Conservation (phyloP, 2,888 invertebrate species). For the Tryphoninae sp. region DNA sequence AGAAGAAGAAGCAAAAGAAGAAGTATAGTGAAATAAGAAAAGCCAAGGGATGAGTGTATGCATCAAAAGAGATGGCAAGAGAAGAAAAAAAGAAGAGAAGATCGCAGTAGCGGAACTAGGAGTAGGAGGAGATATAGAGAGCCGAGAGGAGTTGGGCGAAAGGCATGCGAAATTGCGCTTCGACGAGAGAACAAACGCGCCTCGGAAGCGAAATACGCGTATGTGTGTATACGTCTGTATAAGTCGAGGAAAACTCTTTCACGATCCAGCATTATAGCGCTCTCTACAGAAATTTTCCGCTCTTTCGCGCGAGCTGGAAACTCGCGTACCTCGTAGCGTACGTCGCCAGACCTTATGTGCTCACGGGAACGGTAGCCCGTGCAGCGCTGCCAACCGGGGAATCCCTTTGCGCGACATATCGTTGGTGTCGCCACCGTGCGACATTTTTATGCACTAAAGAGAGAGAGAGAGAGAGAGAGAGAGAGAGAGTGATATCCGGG, state of each 20-base stretch:
- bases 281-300: no score
- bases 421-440: background rate
- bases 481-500: background rate
- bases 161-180: slow-evolving; percentile 61
- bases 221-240: background rate
- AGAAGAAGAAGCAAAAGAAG: slow-evolving; percentile 17
- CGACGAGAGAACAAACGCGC: slow-evolving; percentile 53
- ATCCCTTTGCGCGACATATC: slow-evolving; percentile 18
- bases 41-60: slow-evolving; percentile 6
- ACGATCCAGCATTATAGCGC: no score
- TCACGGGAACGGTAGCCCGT: background rate
- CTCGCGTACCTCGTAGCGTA: no score
- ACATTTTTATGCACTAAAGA: slow-evolving; percentile 12
- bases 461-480: background rate
- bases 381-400: background rate
- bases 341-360: background rate
- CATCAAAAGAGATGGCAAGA: slow-evolving; percentile 21
- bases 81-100: background rate
- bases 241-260: background rate
- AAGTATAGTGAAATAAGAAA: slow-evolving; percentile 34
- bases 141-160: slow-evolving; percentile 11
- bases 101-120: background rate
- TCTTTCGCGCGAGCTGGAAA: no score
- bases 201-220: slow-evolving; percentile 3
- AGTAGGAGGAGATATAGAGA: slow-evolving; percentile 18